Conservation (phyloP, 2,797 vertebrate genomes). For the Chanos chanos region DNA sequence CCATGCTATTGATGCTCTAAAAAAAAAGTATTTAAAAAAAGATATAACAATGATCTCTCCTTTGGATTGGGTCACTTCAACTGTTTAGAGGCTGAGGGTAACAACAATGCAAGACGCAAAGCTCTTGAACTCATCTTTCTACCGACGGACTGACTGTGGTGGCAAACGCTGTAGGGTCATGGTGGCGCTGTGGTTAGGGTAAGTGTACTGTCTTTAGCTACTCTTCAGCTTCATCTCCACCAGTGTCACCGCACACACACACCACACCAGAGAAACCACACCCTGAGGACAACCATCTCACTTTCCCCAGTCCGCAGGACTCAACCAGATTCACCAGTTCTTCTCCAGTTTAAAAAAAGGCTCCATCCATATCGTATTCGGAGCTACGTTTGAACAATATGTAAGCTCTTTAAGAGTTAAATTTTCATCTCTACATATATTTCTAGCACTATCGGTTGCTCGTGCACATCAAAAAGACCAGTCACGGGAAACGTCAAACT, state of each 20-base stretch:
- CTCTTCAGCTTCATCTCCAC: constrained; percentile 9
- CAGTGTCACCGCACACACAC: constrained; percentile 9
- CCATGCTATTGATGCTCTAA: too few species aligned
- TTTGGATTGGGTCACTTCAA: too few species aligned
- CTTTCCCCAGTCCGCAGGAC: constrained; percentile 1
- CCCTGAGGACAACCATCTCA: not conserved
- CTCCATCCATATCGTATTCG: constrained; percentile 11
- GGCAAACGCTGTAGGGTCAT: too few species aligned
- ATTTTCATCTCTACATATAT: not conserved
- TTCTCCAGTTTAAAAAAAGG: not conserved
- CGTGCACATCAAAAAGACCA: too few species aligned
- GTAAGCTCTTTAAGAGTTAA: not conserved
- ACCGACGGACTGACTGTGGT: too few species aligned
- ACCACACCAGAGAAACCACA: constrained; percentile 26
- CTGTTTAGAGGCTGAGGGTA: too few species aligned
- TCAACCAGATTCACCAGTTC: not conserved
- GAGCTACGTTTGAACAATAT: constrained; percentile 27
- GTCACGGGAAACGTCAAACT: constrained; percentile 33
- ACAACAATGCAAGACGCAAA: too few species aligned
- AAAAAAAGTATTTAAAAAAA: too few species aligned
- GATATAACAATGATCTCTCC: too few species aligned
- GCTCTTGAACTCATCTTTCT: too few species aligned
- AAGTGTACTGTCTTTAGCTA: constrained; percentile 18
- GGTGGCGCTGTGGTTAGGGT: constrained; percentile 28
- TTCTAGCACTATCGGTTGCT: not conserved